Percentiles rank a stretch among this genome's conserved stretches.
Conservation (phyloP, 2,888 invertebrate species). For the Oligia fasciuncula region DNA sequence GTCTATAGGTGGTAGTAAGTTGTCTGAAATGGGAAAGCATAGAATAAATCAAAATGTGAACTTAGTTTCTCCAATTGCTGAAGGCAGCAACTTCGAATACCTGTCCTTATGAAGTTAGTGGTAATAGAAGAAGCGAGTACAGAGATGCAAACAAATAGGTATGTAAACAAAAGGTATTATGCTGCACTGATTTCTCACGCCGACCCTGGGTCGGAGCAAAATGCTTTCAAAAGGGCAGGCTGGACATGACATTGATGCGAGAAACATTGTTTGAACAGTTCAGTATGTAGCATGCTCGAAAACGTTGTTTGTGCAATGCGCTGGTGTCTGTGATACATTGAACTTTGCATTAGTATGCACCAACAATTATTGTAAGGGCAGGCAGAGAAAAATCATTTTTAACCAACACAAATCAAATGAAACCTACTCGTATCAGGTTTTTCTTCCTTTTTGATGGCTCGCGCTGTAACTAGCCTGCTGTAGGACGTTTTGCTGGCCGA, state of each 20-base stretch:
- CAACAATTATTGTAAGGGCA: neutral
- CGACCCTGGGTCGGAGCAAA: neutral
- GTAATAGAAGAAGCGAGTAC: neutral
- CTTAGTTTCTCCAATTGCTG: neutral
- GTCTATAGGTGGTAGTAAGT: constrained; percentile 75
- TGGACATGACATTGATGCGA: neutral
- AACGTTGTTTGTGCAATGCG: neutral
- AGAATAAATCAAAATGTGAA: neutral
- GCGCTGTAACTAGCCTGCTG: constrained; percentile 78
- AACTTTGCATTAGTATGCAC: neutral
- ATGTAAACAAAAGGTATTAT: neutral
- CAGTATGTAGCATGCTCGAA: neutral
- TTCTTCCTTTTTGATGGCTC: constrained; percentile 87
- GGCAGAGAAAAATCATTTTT: neutral
- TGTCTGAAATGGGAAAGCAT: constrained; percentile 68
- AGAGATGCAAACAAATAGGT: too few relatives aligned
- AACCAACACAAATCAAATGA: neutral
- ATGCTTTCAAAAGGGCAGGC: neutral
- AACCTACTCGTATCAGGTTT: constrained; percentile 78
- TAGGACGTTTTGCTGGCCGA: constrained; percentile 74
- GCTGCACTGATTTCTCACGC: neutral
- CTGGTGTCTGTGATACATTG: neutral
- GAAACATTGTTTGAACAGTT: neutral
- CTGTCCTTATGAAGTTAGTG: neutral
- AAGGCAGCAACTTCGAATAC: neutral